Evolutionary conservation across 2,888 invertebrate species (phyloP), one percentile per base, ranked within the genome.

Genomic region (Spodoptera picta): DNA sequence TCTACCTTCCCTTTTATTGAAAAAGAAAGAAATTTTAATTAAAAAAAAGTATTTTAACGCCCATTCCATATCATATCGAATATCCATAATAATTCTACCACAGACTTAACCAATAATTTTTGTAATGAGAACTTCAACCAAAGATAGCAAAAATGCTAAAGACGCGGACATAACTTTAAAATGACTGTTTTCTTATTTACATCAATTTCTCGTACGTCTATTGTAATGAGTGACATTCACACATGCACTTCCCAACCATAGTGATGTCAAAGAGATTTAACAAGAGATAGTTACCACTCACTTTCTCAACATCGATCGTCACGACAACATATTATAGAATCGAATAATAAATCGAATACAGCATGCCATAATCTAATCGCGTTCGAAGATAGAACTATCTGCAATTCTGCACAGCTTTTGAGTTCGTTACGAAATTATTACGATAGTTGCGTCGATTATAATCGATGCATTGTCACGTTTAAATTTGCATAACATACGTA

Each of bases 281-380:
- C 70, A 59, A 51, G 43, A 49, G 53, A 57, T 48, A 50, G 56
- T 66, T 55, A 61, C 59, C 44, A 57, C 44, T 62, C 48, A 79
- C 79, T 77, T 79, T 77, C 77, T 70, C 77, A 76, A 73, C 61
- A 64, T 63, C 70, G 64, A 64, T 63, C 70, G 64, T 79, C 79
- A 76, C 77, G 79, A 73, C 60, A 51, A 71, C 36, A 36, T 36
- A 62, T 23, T 61, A 23, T 60, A 68, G 36, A 60, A 69, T 76
- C 73, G 53, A 60, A 48, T 65, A 51, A 27, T 60, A 68, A 60
- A 69, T 76, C 73, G 53, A 60, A 50, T 65, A 52, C 56, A 56
- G 56, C 60, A 48, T 71, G 52, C 50, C 59, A 64, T 64, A 57
- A 77, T 77, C 74, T 75, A 65, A 75, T 75, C 77, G 47, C 12